phyloP scores from a whole-genome alignment of 2,888 invertebrate genomes.

The Myopa testacea region DNA sequence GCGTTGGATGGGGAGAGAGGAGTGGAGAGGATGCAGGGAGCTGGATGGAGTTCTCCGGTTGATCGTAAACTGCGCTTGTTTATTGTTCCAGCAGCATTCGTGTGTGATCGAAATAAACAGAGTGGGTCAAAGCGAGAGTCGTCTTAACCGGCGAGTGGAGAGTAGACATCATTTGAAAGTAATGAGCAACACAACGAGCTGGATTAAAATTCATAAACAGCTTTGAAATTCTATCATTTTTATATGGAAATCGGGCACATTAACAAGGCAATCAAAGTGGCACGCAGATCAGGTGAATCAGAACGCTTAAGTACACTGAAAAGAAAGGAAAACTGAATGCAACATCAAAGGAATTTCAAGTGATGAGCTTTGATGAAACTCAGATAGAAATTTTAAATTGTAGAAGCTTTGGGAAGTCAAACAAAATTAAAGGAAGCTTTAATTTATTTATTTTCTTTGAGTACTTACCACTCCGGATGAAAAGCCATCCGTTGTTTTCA shows the following conservation, averaged over 20 bases:
- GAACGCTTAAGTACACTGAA: not conserved
- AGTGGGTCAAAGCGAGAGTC: too few relatives aligned
- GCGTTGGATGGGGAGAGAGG: not conserved
- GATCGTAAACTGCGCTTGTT: conserved; percentile 1
- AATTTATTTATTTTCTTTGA: conserved; percentile 8
- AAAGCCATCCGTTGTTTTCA: too few relatives aligned
- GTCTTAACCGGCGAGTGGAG: not conserved
- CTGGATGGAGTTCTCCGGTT: not conserved
- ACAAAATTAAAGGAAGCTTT: too few relatives aligned
- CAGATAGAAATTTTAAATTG: not conserved
- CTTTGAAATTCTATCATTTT: conserved; percentile 20
- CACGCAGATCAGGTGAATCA: conserved; percentile 8
- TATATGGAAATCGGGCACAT: conserved; percentile 20
- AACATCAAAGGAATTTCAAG: too few relatives aligned
- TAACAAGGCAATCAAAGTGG: not conserved
- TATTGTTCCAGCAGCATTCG: not conserved
- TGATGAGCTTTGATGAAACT: too few relatives aligned
- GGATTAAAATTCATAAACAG: not conserved
- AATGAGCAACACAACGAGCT: not conserved
- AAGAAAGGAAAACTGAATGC: not conserved
- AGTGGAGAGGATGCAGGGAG: not conserved
- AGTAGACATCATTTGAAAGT: not conserved
- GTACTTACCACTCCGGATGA: too few relatives aligned
- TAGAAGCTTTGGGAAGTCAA: too few relatives aligned
- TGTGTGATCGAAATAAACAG: not conserved